phyloP scores from a whole-genome alignment of 2,888 invertebrate genomes.

The Agrilus mali region DNA sequence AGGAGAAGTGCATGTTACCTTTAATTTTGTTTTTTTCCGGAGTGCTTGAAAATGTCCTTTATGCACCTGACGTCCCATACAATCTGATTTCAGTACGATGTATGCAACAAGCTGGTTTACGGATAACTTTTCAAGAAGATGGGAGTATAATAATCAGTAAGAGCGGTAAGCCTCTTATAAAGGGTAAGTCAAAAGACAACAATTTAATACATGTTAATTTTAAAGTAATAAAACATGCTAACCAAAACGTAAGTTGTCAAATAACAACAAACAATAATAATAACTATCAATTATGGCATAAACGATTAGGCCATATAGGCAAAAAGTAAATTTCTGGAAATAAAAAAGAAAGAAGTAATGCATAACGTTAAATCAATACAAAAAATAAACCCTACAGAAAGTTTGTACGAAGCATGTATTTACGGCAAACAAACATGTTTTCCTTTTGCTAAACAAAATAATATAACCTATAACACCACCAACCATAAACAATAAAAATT shows the following conservation, averaged over 20 bases:
- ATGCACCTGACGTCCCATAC: too few species aligned
- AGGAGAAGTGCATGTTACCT: too few species aligned
- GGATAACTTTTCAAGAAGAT: conserved; percentile 19
- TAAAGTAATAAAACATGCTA: neutral
- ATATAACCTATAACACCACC: conserved; percentile 7
- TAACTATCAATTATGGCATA: conserved; percentile 19
- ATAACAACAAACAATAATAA: neutral
- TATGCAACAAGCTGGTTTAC: conserved; percentile 19
- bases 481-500: conserved; percentile 5
- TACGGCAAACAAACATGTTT: conserved; percentile 8
- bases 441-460: conserved; percentile 6
- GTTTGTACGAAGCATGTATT: conserved; percentile 10
- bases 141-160: conserved; percentile 15
- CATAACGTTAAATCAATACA: conserved; percentile 12
- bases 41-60: too few species aligned
- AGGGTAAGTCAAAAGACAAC: conserved; percentile 11
- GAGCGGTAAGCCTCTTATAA: conserved; percentile 12
- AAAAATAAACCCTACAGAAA: conserved; percentile 5
- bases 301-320: conserved; percentile 20
- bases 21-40: too few species aligned
- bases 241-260: neutral
- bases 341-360: conserved; percentile 17
- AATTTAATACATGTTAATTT: too few species aligned
- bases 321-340: conserved; percentile 16
- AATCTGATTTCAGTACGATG: conserved; percentile 16